Evolutionary conservation across 2,113 vertebrate species (phyloP), one percentile per base, ranked within the genome.

Genomic region (Anolis carolinensis): DNA sequence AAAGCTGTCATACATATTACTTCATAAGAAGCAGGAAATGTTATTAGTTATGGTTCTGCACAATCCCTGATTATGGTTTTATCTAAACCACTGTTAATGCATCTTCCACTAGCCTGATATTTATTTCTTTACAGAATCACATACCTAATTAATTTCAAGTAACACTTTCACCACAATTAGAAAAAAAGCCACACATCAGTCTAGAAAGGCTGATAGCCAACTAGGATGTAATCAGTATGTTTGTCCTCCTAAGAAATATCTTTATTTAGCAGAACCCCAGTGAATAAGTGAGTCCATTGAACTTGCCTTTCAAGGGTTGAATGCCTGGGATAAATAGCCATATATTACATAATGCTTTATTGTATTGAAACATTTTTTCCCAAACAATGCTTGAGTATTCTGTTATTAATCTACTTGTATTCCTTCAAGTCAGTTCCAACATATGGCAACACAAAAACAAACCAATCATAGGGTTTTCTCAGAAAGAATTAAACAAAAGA

Each of bases 121-220:
- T 86, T 81, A 86, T 86, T 86, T 75, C 71, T 86, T 39, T 86
- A 75, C 85, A 52, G 71, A 39, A 75, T 81, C 85, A 75, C 85
- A 81, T 81, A 81, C 85, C 59, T 86, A 86, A 86, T 86, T 86
- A 86, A 86, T 81, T 86, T 75, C 71, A 86, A 86, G 59, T 81
- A 75, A 86, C 59, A 86, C 75, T 86, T 75, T 81, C 71, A 75
- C 14, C 52, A 74, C 79, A 67, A 75, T 75, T 81, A 78, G 79
- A 48, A 72, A 77, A 78, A 81, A 59, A 55, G 39, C 39, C 39
- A 68, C 30, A 44, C 39, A 86, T 62, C 71, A 52, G 71, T 75
- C 59, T 71, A 86, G 79, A 86, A 86, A 81, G 59, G 78, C 48
- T 75, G 71, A 81, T 81, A 81, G 85, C 71, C 71, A 86, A 75